Base-by-base conservation (phyloP, 2,888 invertebrate genomes). In the Nomada hirtipes region DNA sequence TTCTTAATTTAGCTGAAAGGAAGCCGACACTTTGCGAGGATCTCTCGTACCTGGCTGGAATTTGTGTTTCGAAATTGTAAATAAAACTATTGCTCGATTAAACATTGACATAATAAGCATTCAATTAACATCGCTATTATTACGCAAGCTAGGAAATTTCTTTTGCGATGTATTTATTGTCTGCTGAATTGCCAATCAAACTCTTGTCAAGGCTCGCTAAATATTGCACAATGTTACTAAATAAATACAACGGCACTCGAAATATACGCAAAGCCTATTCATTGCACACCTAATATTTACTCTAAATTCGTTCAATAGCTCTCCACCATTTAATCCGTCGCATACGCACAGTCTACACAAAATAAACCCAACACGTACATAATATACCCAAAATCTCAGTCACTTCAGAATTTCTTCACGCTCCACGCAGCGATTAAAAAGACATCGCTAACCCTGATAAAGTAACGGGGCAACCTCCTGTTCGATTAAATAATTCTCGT, bases 1-100 rank as follows among this genome's bases (percentile, higher is more conserved):
- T 76, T 65, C 70, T 15, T 47, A 65, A 76, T 79, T 76, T 76
- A 65, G 26, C 60, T 61, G 64, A 79, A 79, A 76, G 65, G 13
- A 13, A 18, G 65, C 70, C 76, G 79, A 70, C 53, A 70, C 65
- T 76, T 76, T 60, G 76, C n/a, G 60, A 44, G 47, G 3, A 42
- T 71, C 36, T 55, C 69, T 15, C 59, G 11, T 4, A 26, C 36
- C 15, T 36, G 9, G 7, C 23, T n/a, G 59, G 42, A 59, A 59
- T 44, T 76, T 29, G 29, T 47, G 20, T n/a, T 29, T 13, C 15
- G 20, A 7, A 50, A 50, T 55, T 53, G 57, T 53, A 65, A 76
- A 79, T 79, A 70, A 44, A 18, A 9, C 20, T 10, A 23, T 23
- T 29, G 15, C 29, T 15, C 23, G 29, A 4, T 11, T 15, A 52